Base-by-base conservation (phyloP, 2,797 vertebrate genomes). In the Hirundo rustica region DNA sequence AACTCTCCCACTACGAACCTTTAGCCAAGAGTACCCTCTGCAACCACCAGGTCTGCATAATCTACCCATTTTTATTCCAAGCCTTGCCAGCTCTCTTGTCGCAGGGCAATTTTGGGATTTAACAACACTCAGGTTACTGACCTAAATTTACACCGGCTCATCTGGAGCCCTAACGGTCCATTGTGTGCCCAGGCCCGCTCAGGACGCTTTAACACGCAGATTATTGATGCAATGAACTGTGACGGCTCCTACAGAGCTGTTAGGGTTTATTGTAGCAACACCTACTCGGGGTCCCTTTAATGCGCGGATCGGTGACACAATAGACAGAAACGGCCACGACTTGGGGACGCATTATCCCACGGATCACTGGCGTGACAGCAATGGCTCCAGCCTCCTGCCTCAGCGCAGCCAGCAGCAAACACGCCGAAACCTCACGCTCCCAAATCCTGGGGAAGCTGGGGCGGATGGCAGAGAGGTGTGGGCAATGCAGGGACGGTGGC, bases 141-240 rank as follows among this genome's bases (percentile, higher is more conserved):
- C 94, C 96, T 96, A 96, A 97, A 96, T 96, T 93, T 90, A 90
- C 26, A 57, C 82, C 61, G 93, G 91, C 96, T 97, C 95, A 93
- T 97, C 96, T 96, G 94, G 91, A 97, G 94, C 93, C 92, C 38
- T 81, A 94, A 96, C 48, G 16, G 95, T 22, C 93, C 92, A 97
- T 93, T 97, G 96, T 97, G 96, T 80, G 92, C 47, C 29, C 26
- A 79, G 95, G 92, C 82, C 87, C 79, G 89, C 92, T 95, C 77
- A 1, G 84, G 93, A 85, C 6, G 87, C 96, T 94, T 91, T 95
- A 88, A 95, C 79, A 96, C 95, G 93, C 85, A 92, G 93, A 96
- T 96, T 96, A 96, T 94, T 92, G 96, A 97, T 89, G 93, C 97
- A 96, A 94, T 94, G 96, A 97, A 93, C 94, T 97, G 96, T 95